phyloP scores from a whole-genome alignment of 2,113 vertebrate genomes.

The Rhizomys pruinosus region DNA sequence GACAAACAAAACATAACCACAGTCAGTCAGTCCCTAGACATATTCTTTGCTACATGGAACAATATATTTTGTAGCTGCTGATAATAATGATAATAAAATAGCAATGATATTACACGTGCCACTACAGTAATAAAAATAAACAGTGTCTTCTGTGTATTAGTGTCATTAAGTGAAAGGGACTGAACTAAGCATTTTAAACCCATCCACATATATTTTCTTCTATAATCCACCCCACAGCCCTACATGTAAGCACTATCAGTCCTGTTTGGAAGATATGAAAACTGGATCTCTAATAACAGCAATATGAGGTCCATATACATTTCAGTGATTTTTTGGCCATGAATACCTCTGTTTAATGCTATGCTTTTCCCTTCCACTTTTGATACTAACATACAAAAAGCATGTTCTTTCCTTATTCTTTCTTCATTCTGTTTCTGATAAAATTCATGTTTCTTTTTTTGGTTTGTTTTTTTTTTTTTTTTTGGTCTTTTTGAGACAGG shows the following conservation, averaged over 20 bases:
- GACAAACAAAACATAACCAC: not conserved
- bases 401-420: not conserved
- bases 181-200: not conserved
- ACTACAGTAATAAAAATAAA: not conserved
- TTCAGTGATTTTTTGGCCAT: not conserved
- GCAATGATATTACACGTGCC: not conserved
- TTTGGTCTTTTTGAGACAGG: too few relatives aligned
- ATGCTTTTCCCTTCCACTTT: not conserved
- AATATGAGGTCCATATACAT: not conserved
- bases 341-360: not conserved
- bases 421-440: not conserved
- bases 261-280: not conserved
- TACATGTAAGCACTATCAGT: not conserved
- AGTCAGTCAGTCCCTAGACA: not conserved
- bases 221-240: not conserved
- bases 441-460: not conserved
- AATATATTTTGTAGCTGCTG: not conserved
- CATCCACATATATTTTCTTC: not conserved
- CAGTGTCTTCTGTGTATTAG: not conserved
- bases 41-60: not conserved
- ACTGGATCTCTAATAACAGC: conserved; percentile 5
- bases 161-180: not conserved
- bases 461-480: too few relatives aligned
- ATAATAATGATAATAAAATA: conserved; percentile 42
- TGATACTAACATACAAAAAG: conserved; percentile 31